These are phyloP conservation scores for Junco hyemalis DNA, from an alignment of 2,113 vertebrate genomes.

Conservation along the genomic window DNA sequence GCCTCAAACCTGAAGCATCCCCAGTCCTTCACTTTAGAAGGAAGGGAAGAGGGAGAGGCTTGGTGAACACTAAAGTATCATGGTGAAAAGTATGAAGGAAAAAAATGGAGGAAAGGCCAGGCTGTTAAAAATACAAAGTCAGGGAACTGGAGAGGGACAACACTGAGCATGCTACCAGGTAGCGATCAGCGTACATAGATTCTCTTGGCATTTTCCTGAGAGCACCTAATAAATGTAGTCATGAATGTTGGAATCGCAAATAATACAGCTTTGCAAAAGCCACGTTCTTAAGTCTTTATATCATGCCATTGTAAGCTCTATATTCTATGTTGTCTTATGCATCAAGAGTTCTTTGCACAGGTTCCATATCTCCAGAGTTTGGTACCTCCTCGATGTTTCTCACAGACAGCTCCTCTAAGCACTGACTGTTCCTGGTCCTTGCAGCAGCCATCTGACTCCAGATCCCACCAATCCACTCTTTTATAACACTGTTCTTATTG, in stretches of 20 bases:
- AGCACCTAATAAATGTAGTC: neutral
- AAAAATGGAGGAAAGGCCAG: neutral
- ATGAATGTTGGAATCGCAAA: neutral
- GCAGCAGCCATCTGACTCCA: too few species aligned
- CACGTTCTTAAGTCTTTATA: neutral
- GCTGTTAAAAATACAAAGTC: neutral
- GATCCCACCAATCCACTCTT: too few species aligned
- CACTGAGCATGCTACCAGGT: neutral
- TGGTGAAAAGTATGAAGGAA: neutral
- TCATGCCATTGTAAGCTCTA: neutral
- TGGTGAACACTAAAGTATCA: neutral
- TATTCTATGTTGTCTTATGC: neutral
- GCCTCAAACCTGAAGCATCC: fast-evolving
- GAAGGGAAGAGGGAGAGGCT: neutral
- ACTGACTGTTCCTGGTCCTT: too few species aligned
- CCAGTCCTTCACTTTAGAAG: neutral
- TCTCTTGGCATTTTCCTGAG: neutral
- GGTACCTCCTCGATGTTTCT: too few species aligned
- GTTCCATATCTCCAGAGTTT: too few species aligned
- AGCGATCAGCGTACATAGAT: neutral
- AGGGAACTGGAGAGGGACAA: neutral
- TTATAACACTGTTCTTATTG: too few species aligned
- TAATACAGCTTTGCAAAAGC: neutral
- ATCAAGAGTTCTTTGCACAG: too few species aligned
- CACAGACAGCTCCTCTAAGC: too few species aligned